Base-by-base conservation (phyloP, 2,113 vertebrate genomes). In the Actenoides hombroni region DNA sequence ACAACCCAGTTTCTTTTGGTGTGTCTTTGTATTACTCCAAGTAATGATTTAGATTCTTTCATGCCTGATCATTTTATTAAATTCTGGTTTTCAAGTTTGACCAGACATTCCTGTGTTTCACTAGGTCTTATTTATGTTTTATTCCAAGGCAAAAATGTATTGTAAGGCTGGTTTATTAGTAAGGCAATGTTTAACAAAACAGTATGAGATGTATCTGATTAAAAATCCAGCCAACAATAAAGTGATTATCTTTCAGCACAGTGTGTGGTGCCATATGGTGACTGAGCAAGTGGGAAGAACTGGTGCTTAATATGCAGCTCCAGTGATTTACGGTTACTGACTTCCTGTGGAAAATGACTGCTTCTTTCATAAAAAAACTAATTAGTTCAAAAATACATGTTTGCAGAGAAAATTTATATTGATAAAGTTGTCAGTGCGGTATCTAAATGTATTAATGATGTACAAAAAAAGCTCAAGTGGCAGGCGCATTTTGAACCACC, bases 201-300 rank as follows among this genome's bases (percentile, higher is more conserved):
- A 95, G 89, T 85, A 39, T 76, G 91, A 95, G 73, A 95, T 94
- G 73, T 87, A 95, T 89, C 81, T 97, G 94, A 96, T 97, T 97
- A 95, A 97, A 92, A 93, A 83, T 54, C 6, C 78, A 97, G 96
- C 94, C 95, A 94, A 96, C 95, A 96, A 95, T 96, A 94, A 95
- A 97, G 90, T 95, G 92, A 95, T 96, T 97, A 97, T 96, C 95
- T 97, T 96, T 96, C 95, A 95, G 88, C 91, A 84, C 89, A 94
- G 94, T 95, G 92, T 95, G 95, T 91, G 91, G 92, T 85, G 80
- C 96, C 95, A 96, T 97, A 96, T 97, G 93, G 95, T 90, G 86
- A 94, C 94, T 90, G 96, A 97, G 94, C 76, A 93, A 96, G 90
- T 94, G 79, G 97, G 95, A 96, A 96, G 94, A 96, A 75, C 75